Evolutionary conservation across 2,113 vertebrate species (phyloP), one percentile per base, ranked within the genome.

Genomic region (Narcine bancroftii): DNA sequence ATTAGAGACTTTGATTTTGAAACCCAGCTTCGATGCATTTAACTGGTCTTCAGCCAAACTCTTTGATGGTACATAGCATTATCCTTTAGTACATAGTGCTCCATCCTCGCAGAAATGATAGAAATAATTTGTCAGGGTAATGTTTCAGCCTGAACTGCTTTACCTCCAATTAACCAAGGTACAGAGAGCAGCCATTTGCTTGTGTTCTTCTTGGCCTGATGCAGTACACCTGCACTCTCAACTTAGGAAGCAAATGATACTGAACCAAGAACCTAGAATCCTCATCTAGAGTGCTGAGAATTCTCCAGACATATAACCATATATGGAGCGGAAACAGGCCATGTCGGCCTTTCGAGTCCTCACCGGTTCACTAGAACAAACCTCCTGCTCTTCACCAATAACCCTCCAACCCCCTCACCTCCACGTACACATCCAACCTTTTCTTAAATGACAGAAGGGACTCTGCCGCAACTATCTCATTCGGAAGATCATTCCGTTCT

Each of bases 1-100:
- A 91, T 69, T 66, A 91, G 87, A 69, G 65, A 47, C 89, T 42
- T 89, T 71, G 89, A 69, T 39, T 69, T 42, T 91, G 42, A 91
- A 69, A 6, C 39, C 89, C 33, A 45, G 53, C 53, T 56, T 87
- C 53, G 15, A 47, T 45, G 65, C 5, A 42, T 39, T 91, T 69
- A 29, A 91, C 65, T 47, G 65, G 65, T 69, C 42, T 42, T 47
- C 63, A 66, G 60, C 89, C 89, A 91, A 71, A 21, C 63, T 47
- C 24, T 42, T 69, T 91, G 60, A 91, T 91, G 10, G 39, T 45
- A 71, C 89, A 47, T 33, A 7, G 65, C 15, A 69, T 26, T 63
- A 69, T 10, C 53, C n/a, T 87, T 4, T 39, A n/a, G 13, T 60
- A 83, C 79, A 83, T 26, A 26, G 53, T 89, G 60, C 60, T 89